Percentiles rank a stretch among this genome's conserved stretches.
Evolutionary conservation across 2,113 vertebrate species (phyloP).

Genomic region (Antennarius striatus): DNA sequence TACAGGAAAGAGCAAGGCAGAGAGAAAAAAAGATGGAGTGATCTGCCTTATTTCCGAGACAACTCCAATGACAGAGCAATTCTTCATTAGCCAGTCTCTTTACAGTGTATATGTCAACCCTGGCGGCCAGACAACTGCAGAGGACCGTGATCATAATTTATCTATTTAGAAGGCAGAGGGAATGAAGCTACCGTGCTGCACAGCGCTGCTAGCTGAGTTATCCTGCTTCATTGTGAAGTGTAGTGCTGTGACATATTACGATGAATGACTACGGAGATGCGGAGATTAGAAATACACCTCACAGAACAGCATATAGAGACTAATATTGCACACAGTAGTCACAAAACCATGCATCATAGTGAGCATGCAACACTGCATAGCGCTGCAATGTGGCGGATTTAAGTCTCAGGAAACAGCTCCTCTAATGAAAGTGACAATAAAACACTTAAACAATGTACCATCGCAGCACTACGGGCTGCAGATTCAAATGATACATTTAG

Average conservation of each 20-base stretch:
- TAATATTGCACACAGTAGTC: slow-evolving; percentile 37
- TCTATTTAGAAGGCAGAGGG: slow-evolving; percentile 65
- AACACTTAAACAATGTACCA: too few relatives aligned
- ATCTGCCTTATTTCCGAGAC: slow-evolving; percentile 61
- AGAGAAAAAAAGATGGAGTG: slow-evolving; percentile 52
- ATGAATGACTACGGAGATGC: slow-evolving; percentile 38
- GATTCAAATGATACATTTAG: too few relatives aligned
- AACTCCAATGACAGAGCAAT: slow-evolving; percentile 65
- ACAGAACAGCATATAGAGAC: slow-evolving; percentile 46
- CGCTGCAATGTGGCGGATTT: background rate
- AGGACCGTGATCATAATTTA: slow-evolving; percentile 70
- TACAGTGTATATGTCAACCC: slow-evolving; percentile 69
- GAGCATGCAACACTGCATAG: slow-evolving; percentile 26
- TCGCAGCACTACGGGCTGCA: too few relatives aligned
- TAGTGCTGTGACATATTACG: slow-evolving; percentile 52
- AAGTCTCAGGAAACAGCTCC: too few relatives aligned
- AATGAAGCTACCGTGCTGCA: slow-evolving; percentile 31
- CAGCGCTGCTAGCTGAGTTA: slow-evolving; percentile 51
- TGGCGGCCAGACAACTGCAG: slow-evolving; percentile 65
- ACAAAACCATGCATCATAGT: slow-evolving; percentile 23
- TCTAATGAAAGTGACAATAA: too few relatives aligned
- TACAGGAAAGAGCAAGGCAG: slow-evolving; percentile 27
- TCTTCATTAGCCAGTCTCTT: slow-evolving; percentile 72
- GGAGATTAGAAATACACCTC: slow-evolving; percentile 47
- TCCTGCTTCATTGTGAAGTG: slow-evolving; percentile 48